Percentiles rank a stretch among this genome's conserved stretches.
Evolutionary conservation across 2,888 invertebrate species (phyloP).

Genomic region (Incurvaria masculella): DNA sequence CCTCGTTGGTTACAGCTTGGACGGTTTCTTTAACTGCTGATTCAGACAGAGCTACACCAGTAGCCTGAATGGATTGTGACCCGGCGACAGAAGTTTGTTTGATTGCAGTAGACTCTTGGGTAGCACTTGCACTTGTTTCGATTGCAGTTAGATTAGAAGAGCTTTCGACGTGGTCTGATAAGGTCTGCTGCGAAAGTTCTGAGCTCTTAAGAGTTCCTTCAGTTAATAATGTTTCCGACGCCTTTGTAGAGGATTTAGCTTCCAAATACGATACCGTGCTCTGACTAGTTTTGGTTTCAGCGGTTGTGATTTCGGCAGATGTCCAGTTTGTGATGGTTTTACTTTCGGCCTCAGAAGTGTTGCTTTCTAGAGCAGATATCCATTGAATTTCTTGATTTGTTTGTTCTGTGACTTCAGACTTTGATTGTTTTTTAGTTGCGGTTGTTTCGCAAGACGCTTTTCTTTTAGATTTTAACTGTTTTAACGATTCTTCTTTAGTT

Average conservation of each 20-base stretch:
- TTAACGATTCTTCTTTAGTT: conserved; percentile 27
- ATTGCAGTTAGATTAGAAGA: conserved; percentile 11
- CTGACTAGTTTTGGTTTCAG: not conserved
- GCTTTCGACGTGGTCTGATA: conserved; percentile 14
- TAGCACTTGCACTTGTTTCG: conserved; percentile 14
- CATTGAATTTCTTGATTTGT: not conserved
- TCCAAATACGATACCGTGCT: conserved; percentile 6
- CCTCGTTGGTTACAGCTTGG: conserved; percentile 44
- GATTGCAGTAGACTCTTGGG: conserved; percentile 12
- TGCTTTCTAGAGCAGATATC: too few species aligned
- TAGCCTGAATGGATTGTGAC: too few species aligned
- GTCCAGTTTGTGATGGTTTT: conserved; percentile 27
- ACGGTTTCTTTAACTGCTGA: conserved; percentile 18
- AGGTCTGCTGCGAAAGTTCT: conserved; percentile 15
- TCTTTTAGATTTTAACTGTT: conserved; percentile 33
- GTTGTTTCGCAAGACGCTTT: conserved; percentile 36
- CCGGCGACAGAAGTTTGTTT: not conserved
- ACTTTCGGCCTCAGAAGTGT: conserved; percentile 22
- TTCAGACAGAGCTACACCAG: conserved; percentile 1
- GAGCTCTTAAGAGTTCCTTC: conserved; percentile 21
- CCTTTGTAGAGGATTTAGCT: conserved; percentile 13
- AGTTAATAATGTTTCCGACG: conserved; percentile 10
- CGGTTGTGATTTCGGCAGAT: conserved; percentile 17
- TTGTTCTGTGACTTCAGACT: conserved; percentile 32
- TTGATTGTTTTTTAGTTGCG: conserved; percentile 35